phyloP scores from a whole-genome alignment of 2,113 vertebrate genomes.

The Rostratula benghalensis region DNA sequence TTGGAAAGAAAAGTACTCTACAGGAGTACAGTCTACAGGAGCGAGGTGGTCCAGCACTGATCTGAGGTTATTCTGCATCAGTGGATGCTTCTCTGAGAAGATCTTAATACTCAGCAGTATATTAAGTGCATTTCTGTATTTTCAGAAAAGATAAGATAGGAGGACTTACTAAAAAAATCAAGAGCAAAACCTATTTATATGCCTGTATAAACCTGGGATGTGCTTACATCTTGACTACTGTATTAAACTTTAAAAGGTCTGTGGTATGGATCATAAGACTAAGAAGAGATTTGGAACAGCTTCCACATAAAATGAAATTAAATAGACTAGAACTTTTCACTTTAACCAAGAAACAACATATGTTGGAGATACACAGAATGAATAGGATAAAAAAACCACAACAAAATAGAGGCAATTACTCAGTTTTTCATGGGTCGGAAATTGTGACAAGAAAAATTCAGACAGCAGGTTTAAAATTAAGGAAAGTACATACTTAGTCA shows the following conservation, averaged over 20 bases:
- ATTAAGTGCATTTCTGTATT: neutral
- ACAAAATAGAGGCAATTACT: neutral
- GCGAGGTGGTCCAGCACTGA: neutral
- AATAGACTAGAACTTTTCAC: neutral
- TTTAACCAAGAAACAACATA: neutral
- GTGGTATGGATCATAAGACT: neutral
- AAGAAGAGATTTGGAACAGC: neutral
- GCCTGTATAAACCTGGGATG: neutral
- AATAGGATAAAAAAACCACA: neutral
- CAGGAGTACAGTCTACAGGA: neutral
- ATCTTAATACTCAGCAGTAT: neutral
- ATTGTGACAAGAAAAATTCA: neutral
- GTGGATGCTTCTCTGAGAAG: neutral
- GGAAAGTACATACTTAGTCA: neutral
- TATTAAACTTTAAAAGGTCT: neutral
- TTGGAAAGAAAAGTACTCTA: neutral
- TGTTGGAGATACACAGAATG: neutral
- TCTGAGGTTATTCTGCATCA: neutral
- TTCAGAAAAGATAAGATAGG: neutral
- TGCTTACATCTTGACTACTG: neutral
- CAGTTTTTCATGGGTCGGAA: neutral
- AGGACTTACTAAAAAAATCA: neutral
- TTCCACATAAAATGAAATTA: neutral
- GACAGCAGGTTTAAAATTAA: neutral
- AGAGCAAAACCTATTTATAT: neutral